phyloP scores from a whole-genome alignment of 2,888 invertebrate species.

The Euplagia quadripunctaria region DNA sequence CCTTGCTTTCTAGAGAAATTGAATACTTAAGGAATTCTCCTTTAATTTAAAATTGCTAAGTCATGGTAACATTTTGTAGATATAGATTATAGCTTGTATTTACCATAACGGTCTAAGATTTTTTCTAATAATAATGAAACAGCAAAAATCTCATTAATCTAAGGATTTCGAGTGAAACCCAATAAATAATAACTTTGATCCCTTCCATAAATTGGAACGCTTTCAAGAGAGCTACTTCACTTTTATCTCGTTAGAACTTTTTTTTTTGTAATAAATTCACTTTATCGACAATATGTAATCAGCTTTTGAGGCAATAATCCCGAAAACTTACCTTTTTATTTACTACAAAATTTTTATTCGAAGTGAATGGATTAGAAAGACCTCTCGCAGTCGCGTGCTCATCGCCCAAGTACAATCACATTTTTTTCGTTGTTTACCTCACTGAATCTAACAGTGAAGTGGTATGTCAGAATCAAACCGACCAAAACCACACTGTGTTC shows the following conservation, averaged over 20 bases:
- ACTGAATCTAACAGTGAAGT: no score
- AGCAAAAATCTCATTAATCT: constrained; percentile 57
- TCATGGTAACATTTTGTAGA: not conserved
- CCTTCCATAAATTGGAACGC: constrained; percentile 65
- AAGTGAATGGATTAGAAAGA: no score
- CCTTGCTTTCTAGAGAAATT: no score
- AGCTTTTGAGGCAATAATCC: constrained; percentile 11
- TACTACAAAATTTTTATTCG: not conserved
- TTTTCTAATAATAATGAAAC: constrained; percentile 38
- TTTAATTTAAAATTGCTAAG: not conserved
- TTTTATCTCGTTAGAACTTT: constrained; percentile 56
- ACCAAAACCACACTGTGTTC: no score
- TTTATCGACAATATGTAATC: constrained; percentile 35
- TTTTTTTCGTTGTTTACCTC: no score
- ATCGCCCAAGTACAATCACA: no score
- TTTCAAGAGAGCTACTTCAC: constrained; percentile 59
- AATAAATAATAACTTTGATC: constrained; percentile 75
- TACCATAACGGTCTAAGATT: constrained; percentile 9
- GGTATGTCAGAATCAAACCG: no score
- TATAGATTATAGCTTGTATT: not conserved
- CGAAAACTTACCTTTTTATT: not conserved
- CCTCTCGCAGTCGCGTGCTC: no score
- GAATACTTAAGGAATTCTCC: no score
- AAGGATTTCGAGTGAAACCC: constrained; percentile 60
- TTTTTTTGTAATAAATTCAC: constrained; percentile 54